Conservation (phyloP, 2,113 vertebrate species). For the Trogon melanurus region DNA sequence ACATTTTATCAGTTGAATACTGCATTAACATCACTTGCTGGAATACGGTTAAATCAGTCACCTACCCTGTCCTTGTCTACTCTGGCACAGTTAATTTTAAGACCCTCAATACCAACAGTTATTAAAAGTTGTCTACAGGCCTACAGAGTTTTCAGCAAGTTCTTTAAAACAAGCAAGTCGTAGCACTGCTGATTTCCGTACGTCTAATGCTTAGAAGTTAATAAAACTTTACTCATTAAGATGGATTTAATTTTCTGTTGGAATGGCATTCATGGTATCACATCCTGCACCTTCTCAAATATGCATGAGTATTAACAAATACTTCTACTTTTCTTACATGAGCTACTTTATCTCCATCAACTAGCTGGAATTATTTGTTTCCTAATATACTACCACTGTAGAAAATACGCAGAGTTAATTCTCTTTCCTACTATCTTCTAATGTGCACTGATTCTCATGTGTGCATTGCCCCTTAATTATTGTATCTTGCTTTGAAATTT, state of each 20-base stretch:
- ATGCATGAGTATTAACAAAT: neutral
- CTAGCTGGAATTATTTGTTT: neutral
- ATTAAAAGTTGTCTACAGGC: neutral
- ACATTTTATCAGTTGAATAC: neutral
- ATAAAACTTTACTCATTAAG: neutral
- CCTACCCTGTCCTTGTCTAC: neutral
- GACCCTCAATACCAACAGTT: neutral
- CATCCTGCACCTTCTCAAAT: neutral
- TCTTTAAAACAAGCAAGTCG: neutral
- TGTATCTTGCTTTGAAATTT: neutral
- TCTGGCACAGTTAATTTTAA: neutral
- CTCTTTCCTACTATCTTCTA: neutral
- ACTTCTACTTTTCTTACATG: neutral
- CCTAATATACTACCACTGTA: neutral
- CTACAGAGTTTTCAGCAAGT: neutral
- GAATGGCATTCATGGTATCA: neutral
- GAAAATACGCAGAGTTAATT: neutral
- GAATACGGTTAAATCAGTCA: neutral
- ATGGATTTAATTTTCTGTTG: neutral
- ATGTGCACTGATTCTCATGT: neutral
- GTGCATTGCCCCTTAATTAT: neutral
- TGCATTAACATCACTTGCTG: neutral
- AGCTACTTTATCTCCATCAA: neutral
- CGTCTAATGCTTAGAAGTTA: neutral
- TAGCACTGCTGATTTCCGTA: neutral